phyloP scores from a whole-genome alignment of 2,113 vertebrate species.

The Camelus bactrianus region DNA sequence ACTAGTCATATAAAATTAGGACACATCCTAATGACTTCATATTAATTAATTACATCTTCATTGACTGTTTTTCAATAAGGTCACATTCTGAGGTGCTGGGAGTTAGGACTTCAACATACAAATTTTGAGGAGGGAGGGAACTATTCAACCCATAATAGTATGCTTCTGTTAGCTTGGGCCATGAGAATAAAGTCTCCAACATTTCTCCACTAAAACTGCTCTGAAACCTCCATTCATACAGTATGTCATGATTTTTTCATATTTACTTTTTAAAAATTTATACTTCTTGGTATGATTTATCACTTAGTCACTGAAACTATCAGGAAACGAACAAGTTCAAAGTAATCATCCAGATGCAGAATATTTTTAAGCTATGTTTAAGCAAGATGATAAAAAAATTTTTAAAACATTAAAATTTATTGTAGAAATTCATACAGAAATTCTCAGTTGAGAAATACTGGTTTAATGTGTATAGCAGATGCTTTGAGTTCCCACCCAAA shows the following conservation, averaged over 20 bases:
- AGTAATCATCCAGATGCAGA: background rate
- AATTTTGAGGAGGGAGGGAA: rapidly evolving
- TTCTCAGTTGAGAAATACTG: background rate
- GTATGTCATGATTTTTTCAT: background rate
- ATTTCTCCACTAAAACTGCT: background rate
- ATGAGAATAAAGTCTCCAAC: background rate
- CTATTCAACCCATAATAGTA: background rate
- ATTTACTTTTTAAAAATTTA: background rate
- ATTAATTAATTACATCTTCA: background rate
- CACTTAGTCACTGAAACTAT: background rate
- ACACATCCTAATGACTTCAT: background rate
- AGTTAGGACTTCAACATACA: background rate
- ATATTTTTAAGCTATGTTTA: background rate
- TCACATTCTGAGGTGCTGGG: background rate
- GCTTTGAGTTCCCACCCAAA: background rate
- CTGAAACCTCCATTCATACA: background rate
- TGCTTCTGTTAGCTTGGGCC: background rate
- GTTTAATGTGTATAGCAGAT: conserved; percentile 48
- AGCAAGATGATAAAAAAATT: background rate
- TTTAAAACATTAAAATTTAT: background rate
- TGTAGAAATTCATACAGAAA: background rate
- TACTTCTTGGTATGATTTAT: background rate
- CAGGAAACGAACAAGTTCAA: background rate
- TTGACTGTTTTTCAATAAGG: background rate
- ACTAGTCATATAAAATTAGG: background rate